Evolutionary conservation across 2,888 invertebrate genomes (phyloP), one percentile per base, ranked within the genome.

Genomic region (Dolichomitus sp.): DNA sequence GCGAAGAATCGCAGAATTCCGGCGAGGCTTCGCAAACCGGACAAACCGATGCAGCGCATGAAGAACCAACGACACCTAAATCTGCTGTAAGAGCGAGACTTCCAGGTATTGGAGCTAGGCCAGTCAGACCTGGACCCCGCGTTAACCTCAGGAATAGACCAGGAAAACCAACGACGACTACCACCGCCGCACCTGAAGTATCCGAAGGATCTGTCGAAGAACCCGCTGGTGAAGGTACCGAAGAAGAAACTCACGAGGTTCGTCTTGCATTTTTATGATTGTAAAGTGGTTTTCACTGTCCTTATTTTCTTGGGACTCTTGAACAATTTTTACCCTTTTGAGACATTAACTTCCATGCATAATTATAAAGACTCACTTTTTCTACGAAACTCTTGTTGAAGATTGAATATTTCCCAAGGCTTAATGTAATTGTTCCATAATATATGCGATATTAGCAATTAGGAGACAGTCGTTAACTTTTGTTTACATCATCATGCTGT

Each of bases 61-160:
- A 83, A 5, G 11, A 5, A 61, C 78, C 33, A 19, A 84, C 76
- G 61, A 88, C 84, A 2, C 84, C 90, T 2, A 88, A 89, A 54
- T 65, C 88, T 0, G 80, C 76, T 3, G 75, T 86, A 2, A 87
- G 88, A 17, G 50, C 89, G 1, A 90, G 90, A 79, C 75, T 91
- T 30, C 89, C 92, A 0, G 94, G 94, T 0, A 94, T 94, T 6
- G 93, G 90, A 42, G 86, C 94, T 1, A 92, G 96, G 70, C 95
- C 96, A 0, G 63, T 78, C 7, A 94, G 96, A 76, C 96, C 96
- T 0, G 96, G 96, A 1, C 95, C 96, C 2, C 95, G 96, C 88
- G 94, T 97, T 63, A 96, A 96, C 90, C 92, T 96, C 84, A 95
- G 91, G 57, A 93, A 94, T 74, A 94, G 95, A 88, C 94, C 95